Conservation (phyloP, 1,140 invertebrate genomes). For the Zaprionus africanus region DNA sequence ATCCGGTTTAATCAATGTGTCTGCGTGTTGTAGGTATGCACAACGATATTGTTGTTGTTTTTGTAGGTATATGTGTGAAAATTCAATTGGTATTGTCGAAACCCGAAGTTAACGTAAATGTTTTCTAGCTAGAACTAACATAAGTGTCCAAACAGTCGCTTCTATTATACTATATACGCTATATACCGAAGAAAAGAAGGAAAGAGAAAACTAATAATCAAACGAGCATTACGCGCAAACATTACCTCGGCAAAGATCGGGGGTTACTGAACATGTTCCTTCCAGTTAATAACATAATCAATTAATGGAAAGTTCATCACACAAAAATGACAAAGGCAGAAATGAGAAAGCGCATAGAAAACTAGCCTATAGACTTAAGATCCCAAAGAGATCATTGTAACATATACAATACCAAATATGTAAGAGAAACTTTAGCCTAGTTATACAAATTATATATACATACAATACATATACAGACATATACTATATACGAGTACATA, state of each 20-base stretch:
- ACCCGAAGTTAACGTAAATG: constrained; percentile 26
- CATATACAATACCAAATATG: constrained; percentile 73
- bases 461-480: constrained; percentile 34
- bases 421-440: constrained; percentile 63
- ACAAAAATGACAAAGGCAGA: neutral
- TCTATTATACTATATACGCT: constrained; percentile 21
- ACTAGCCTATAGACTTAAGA: constrained; percentile 74
- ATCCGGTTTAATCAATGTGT: constrained; percentile 18
- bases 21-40: constrained; percentile 22
- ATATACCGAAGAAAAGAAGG: constrained; percentile 25
- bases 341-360: constrained; percentile 42
- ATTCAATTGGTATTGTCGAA: constrained; percentile 25
- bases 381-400: constrained; percentile 70
- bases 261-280: constrained; percentile 30
- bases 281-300: constrained; percentile 42
- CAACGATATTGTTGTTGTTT: constrained; percentile 53
- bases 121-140: constrained; percentile 45
- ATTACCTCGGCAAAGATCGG: constrained; percentile 20
- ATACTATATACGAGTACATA: constrained; percentile 20
- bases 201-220: constrained; percentile 36
- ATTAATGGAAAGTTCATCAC: constrained; percentile 33
- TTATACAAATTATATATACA: constrained; percentile 62
- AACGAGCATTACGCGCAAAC: constrained; percentile 38
- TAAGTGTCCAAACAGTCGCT: constrained; percentile 39
- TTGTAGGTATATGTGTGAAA: constrained; percentile 52